Evolutionary conservation across 2,888 invertebrate species (phyloP).

Genomic region (Drosophila demipolita): DNA sequence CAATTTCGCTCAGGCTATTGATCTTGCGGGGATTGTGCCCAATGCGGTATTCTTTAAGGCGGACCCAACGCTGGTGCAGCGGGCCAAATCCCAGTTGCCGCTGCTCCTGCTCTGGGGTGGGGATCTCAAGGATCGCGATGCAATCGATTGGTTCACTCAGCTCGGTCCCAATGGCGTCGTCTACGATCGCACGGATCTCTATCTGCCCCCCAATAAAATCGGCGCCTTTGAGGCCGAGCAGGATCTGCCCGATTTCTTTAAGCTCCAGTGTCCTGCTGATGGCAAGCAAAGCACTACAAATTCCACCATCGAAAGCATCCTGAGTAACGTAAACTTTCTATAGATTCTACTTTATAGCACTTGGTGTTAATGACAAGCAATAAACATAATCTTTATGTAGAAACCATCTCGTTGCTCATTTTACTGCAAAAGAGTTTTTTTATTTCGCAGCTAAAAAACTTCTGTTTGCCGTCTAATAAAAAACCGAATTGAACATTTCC

Average conservation of each 20-base stretch:
- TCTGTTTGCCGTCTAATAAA: constrained; percentile 16
- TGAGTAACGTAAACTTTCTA: constrained; percentile 76
- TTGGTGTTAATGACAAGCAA: constrained; percentile 45
- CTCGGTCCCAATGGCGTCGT: constrained; percentile 97
- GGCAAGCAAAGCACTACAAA: constrained; percentile 48
- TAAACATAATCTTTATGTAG: constrained; percentile 43
- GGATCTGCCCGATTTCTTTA: constrained; percentile 79
- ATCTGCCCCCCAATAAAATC: constrained; percentile 68
- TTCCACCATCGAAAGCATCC: constrained; percentile 73
- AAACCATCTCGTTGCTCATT: constrained; percentile 9
- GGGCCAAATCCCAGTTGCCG: constrained; percentile 91
- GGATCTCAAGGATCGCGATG: constrained; percentile 93
- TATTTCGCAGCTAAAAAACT: constrained; percentile 1
- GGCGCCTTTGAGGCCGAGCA: constrained; percentile 69
- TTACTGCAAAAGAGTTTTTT: constrained; percentile 1
- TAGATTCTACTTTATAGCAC: constrained; percentile 37
- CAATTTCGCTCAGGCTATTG: constrained; percentile 92
- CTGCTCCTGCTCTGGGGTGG: constrained; percentile 98
- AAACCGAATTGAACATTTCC: constrained; percentile 27
- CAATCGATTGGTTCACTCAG: constrained; percentile 93
- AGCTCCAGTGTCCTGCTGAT: constrained; percentile 71
- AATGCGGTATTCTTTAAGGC: constrained; percentile 95
- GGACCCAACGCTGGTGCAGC: constrained; percentile 89
- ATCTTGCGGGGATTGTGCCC: constrained; percentile 94
- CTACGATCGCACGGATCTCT: constrained; percentile 93